Evolutionary conservation across 1,140 invertebrate genomes (phyloP), one percentile per base, ranked within the genome.

Genomic region (Drosophila punjabiensis): DNA sequence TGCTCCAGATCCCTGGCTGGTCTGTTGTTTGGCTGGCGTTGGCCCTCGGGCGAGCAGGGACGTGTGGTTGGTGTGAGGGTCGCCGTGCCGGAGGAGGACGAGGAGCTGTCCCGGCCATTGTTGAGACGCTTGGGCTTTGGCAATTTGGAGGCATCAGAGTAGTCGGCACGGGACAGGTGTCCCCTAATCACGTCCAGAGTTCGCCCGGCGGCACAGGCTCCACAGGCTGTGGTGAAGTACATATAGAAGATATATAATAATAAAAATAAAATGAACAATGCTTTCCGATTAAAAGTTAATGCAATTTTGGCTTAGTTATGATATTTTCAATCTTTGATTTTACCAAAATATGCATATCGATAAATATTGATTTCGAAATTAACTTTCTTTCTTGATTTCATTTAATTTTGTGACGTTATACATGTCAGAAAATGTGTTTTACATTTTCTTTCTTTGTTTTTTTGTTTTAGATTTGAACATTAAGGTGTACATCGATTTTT

Each of bases 121-220:
- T 18, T 58, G 55, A 35, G 55, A n/a, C 9, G 55, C 14, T 39
- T 39, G 55, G 20, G n/a, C 5, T 3, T 11, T 11, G 35, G 20
- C 33, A 56, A 4, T 7, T 37, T 56, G 5, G 53, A 56, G 33
- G 53, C 55, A 28, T 58, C 35, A 9, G 55, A 28, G 35, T 58
- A 58, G 14, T 58, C 55, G 14, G 20, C 35, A 6, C 55, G 55
- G 9, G 55, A 16, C 35, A 58, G 20, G 37, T 58, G 35, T 11
- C 20, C 55, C 35, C 55, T 39, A 16, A 58, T 58, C 35, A 58
- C 55, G 20, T 58, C 55, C 55, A 58, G 5, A 1, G 55, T 39
- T 4, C 9, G 20, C 0, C 20, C 55, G 14, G 35, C 35, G 16
- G 14, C 55, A 39, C 35, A 58, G 35, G 14, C 14, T 10, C 3